These are phyloP conservation scores for Alosa alosa DNA, from an alignment of 2,113 vertebrate genomes.

Conservation along the genomic window DNA sequence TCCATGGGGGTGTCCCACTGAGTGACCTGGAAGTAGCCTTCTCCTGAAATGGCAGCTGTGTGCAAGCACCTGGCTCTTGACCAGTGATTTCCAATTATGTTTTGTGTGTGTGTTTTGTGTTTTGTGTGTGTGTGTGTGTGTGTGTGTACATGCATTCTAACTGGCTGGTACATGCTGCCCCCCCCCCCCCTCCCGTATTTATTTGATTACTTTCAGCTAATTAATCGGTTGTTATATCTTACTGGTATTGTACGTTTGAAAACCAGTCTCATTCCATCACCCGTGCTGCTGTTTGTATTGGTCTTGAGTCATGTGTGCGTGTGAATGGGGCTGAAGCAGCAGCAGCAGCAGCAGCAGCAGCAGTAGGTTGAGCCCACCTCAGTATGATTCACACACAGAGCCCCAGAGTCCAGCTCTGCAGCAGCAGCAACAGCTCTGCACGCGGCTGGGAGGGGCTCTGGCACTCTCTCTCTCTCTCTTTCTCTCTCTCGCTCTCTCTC, in stretches of 20 bases:
- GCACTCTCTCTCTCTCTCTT: neutral
- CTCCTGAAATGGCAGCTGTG: too few species aligned
- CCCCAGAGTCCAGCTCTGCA: conserved; percentile 61
- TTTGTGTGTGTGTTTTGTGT: neutral
- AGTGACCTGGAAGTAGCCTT: neutral
- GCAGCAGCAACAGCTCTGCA: conserved; percentile 61
- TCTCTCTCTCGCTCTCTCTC: neutral
- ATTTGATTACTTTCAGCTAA: neutral
- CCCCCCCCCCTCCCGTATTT: neutral
- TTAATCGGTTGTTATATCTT: neutral
- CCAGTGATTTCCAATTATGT: neutral
- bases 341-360: neutral
- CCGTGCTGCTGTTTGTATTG: neutral
- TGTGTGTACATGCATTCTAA: neutral
- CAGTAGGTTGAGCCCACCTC: conserved; percentile 33
- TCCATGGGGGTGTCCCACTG: neutral
- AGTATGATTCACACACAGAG: conserved; percentile 64
- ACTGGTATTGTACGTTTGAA: neutral
- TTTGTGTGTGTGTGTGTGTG: neutral
- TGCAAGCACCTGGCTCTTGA: neutral
- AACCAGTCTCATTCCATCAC: neutral
- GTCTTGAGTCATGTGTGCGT: neutral
- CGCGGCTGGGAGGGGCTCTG: neutral
- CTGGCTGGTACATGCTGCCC: neutral
- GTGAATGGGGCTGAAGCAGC: neutral